Evolutionary conservation across 2,113 vertebrate species (phyloP).

Genomic region (Lamprologus ornatipinnis): DNA sequence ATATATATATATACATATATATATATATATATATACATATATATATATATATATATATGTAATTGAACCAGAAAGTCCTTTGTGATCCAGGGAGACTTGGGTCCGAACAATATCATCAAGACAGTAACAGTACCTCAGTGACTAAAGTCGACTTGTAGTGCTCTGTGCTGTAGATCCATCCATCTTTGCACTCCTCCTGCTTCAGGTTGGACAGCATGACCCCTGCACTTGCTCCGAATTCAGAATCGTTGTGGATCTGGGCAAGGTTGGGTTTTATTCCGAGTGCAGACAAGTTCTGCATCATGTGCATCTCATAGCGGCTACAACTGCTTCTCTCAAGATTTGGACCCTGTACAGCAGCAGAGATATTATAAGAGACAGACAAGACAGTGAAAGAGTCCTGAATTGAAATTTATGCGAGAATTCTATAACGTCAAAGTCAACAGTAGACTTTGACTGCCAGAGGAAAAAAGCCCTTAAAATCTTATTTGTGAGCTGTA

Average conservation of each 20-base stretch:
- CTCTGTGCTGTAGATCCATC: slow-evolving; percentile 44
- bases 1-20: no score
- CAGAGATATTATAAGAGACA: background rate
- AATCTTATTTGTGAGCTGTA: background rate
- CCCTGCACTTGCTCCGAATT: background rate
- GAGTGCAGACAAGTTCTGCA: slow-evolving; percentile 22
- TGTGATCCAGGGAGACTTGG: background rate
- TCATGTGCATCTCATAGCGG: slow-evolving; percentile 14
- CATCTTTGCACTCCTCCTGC: slow-evolving; percentile 35
- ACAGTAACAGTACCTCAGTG: slow-evolving; percentile 30
- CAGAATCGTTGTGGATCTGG: background rate
- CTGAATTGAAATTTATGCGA: background rate
- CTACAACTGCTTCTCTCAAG: slow-evolving; percentile 31
- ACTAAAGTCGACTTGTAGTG: slow-evolving; percentile 27
- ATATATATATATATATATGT: no score
- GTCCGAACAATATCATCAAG: background rate
- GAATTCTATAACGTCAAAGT: background rate
- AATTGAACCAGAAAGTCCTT: background rate
- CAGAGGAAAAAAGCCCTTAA: background rate
- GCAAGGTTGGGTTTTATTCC: background rate
- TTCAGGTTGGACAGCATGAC: background rate
- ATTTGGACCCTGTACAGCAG: background rate
- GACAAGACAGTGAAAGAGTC: background rate
- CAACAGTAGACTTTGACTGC: background rate
- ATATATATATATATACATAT: background rate